A percentile compares a stretch with the other conserved stretches of the same genome.
Conservation (phyloP, 2,888 invertebrate species). For the Axea sp. region DNA sequence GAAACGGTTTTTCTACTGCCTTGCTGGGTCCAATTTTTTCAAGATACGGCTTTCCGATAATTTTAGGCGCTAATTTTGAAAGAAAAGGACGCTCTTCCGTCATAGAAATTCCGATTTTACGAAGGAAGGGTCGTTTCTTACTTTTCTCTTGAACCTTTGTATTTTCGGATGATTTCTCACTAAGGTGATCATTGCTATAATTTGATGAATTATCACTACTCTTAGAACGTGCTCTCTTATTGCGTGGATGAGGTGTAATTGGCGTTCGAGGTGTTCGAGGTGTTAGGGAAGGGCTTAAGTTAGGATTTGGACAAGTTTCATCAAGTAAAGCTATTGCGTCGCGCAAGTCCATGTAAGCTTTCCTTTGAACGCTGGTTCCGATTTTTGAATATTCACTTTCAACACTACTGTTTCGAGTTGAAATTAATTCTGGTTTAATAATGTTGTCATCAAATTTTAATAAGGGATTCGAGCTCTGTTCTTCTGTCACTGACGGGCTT, state of each 20-base stretch:
- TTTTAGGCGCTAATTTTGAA: conserved; percentile 72
- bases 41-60: conserved; percentile 76
- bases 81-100: conserved; percentile 76
- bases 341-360: conserved; percentile 76
- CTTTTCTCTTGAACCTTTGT: conserved; percentile 67
- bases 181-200: conserved; percentile 74
- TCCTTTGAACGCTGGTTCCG: conserved; percentile 66
- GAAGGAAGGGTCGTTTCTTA: conserved; percentile 73
- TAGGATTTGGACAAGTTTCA: conserved; percentile 77
- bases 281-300: conserved; percentile 74
- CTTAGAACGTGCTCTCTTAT: conserved; percentile 75
- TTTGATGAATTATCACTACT: conserved; percentile 77
- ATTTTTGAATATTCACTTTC: conserved; percentile 69
- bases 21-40: conserved; percentile 77
- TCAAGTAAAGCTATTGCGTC: conserved; percentile 77
- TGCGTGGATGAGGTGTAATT: conserved; percentile 72
- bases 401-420: conserved; percentile 71
- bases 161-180: conserved; percentile 69
- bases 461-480: conserved; percentile 73
- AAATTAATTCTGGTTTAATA: conserved; percentile 64
- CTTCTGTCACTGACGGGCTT: conserved; percentile 65
- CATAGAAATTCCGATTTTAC: conserved; percentile 76
- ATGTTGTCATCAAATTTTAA: conserved; percentile 58
- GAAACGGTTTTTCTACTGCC: conserved; percentile 75
- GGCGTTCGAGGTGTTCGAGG: conserved; percentile 75